A percentile compares a stretch with the other conserved stretches of the same genome.
Evolutionary conservation across 2,888 invertebrate genomes (phyloP).

Genomic region (Augiades crinisus): DNA sequence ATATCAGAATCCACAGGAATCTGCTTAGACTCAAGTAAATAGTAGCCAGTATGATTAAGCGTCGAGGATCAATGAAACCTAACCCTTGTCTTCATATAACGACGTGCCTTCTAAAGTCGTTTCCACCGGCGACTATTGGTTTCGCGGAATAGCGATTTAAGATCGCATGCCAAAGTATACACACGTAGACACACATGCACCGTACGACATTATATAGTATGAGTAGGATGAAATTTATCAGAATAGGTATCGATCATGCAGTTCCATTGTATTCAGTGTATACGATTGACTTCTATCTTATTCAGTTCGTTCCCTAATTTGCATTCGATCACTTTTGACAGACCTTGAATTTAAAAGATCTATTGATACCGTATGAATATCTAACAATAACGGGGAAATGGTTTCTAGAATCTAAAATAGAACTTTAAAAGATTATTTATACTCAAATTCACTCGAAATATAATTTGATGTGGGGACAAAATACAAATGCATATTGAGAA

Average conservation of each 20-base stretch:
- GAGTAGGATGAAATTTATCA: conserved; percentile 34
- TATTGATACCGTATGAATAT: conserved; percentile 9
- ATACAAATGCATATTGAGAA: no score
- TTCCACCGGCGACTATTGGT: conserved; percentile 45
- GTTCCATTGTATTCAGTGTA: conserved; percentile 21
- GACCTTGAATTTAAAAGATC: conserved; percentile 16
- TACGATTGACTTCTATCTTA: conserved; percentile 49
- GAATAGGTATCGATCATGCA: conserved; percentile 30
- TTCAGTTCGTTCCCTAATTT: conserved; percentile 46
- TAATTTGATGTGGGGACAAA: no score
- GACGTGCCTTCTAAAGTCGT: conserved; percentile 46
- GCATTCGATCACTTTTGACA: conserved; percentile 40
- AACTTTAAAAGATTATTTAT: no score
- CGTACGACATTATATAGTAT: conserved; percentile 28
- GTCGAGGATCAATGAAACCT: conserved; percentile 32
- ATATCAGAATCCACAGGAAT: conserved; percentile 12
- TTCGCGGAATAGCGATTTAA: conserved; percentile 57
- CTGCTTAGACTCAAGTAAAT: conserved; percentile 24
- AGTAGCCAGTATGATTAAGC: conserved; percentile 15
- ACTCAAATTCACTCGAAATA: no score
- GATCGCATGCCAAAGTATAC: conserved; percentile 46
- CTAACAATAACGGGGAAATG: conserved; percentile 8
- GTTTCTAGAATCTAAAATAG: neutral
- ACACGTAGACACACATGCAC: conserved; percentile 27
- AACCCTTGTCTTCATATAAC: conserved; percentile 41